Percentiles rank a stretch among this genome's conserved stretches.
Conservation (phyloP, 2,888 invertebrate genomes). For the Drosophila mulleri region DNA sequence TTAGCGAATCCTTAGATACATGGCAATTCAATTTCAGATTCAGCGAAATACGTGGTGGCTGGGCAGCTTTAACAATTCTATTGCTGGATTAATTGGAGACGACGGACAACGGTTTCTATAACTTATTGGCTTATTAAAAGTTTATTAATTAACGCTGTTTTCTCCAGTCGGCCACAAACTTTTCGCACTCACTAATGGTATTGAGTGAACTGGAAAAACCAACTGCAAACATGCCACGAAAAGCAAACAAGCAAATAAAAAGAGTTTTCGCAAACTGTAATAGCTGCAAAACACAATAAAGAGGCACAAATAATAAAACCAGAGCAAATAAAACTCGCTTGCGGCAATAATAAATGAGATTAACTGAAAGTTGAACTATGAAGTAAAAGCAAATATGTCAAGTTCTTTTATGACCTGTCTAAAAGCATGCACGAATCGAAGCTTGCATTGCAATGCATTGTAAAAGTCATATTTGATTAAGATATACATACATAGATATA, state of each 20-base stretch:
- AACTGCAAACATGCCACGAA: slow-evolving; percentile 7
- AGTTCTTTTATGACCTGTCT: slow-evolving; percentile 1
- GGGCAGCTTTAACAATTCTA: slow-evolving; percentile 21
- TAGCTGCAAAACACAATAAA: neutral
- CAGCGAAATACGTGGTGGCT: slow-evolving; percentile 1
- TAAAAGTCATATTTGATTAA: no score
- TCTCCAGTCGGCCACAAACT: slow-evolving; percentile 23
- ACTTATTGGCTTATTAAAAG: slow-evolving; percentile 45
- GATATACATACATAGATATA: no score
- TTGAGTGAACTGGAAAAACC: neutral
- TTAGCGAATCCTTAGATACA: neutral
- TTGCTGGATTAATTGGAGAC: slow-evolving; percentile 27
- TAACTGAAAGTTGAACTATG: slow-evolving; percentile 2
- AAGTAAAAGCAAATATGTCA: slow-evolving; percentile 9
- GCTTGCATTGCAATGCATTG: no score
- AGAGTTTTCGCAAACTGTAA: slow-evolving; percentile 3
- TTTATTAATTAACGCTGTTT: slow-evolving; percentile 47
- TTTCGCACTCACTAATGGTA: slow-evolving; percentile 10
- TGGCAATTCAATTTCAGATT: neutral
- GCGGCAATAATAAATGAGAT: slow-evolving; percentile 1
- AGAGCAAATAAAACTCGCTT: neutral
- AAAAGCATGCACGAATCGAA: neutral
- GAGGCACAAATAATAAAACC: slow-evolving; percentile 1
- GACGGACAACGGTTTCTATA: slow-evolving; percentile 14
- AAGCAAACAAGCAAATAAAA: neutral